Percentiles rank a stretch among this genome's conserved stretches.
Evolutionary conservation across 2,888 invertebrate species (phyloP).

Genomic region (Calliopum simillimum): DNA sequence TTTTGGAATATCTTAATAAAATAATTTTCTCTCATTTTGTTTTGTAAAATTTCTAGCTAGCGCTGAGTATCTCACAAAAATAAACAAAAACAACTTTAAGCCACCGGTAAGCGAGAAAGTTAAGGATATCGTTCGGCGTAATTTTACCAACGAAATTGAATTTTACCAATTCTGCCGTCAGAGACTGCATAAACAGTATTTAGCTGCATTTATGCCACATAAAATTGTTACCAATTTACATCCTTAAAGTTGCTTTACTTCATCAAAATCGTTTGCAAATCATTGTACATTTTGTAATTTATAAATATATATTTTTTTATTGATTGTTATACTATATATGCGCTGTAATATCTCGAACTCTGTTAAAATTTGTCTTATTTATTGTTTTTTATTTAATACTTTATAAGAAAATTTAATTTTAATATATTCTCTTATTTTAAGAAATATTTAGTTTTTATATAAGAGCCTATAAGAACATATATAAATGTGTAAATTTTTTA

Average conservation of each 20-base stretch:
- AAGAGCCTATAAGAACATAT: conserved; percentile 7
- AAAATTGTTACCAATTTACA: conserved; percentile 49
- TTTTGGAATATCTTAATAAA: neutral
- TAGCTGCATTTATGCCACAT: conserved; percentile 73
- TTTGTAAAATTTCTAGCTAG: conserved; percentile 71
- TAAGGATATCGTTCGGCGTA: conserved; percentile 84
- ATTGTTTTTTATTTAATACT: conserved; percentile 24
- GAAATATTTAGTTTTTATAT: conserved; percentile 34
- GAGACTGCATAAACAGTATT: conserved; percentile 82
- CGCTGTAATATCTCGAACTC: conserved; percentile 16
- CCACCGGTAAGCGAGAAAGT: conserved; percentile 88
- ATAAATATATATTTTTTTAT: conserved; percentile 19
- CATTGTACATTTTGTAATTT: conserved; percentile 45
- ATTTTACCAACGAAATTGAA: conserved; percentile 90
- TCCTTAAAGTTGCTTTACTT: conserved; percentile 32
- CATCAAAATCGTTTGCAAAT: conserved; percentile 14
- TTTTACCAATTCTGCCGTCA: conserved; percentile 92
- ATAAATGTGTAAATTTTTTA: conserved; percentile 15
- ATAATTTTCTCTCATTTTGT: conserved; percentile 19
- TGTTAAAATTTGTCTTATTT: conserved; percentile 15
- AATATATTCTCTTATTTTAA: conserved; percentile 35
- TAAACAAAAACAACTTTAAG: conserved; percentile 88
- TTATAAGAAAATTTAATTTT: conserved; percentile 19
- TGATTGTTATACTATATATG: conserved; percentile 3
- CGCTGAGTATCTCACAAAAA: conserved; percentile 80